Base-by-base conservation (phyloP, 1,140 invertebrate genomes). In the Contarinia nasturtii region DNA sequence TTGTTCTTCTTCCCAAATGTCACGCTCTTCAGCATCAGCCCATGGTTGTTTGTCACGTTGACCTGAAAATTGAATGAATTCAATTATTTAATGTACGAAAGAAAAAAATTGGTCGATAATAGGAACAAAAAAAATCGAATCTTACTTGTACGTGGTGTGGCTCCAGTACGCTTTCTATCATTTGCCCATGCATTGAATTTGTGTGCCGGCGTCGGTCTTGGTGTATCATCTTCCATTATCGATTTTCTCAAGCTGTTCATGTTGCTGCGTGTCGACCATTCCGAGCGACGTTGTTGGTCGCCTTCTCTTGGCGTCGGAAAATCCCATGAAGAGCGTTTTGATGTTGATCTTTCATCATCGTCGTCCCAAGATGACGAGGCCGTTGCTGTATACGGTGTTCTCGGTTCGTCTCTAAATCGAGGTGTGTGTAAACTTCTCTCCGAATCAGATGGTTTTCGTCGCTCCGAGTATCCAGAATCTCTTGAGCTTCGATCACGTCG, bases 1-100 rank as follows among this genome's bases (percentile, higher is more conserved):
- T 65, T 97, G 86, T 54, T 97, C 92, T 57, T 90, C 82, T 61
- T 95, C 87, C 90, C 89, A 96, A 33, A 82, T 66, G 34, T 81
- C 74, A 27, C 77, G 71, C 34, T 91, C 85, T 38, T 82, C 75
- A 14, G 77, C 69, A 46, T 67, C 67, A 18, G 72, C 65, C 67
- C 71, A 69, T 59, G 70, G 65, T 52, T 70, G 52, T 52, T 63
- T 52, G 52, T 60, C n/a, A 11, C 20, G n/a, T 43, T 43, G n/a
- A 14, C 18, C 41, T 11, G 10, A 27, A 10, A 27, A 27, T 27
- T 27, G 27, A 27, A 27, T 27, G 27, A 27, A 27, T 27, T 66
- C 61, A 10, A 27, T 27, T 27, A 27, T 5, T 27, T n/a, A 12
- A 33, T 33, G n/a, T 27, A 5, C 10, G 10, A 3, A 10, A 27